A percentile compares a stretch with the other conserved stretches of the same genome.
Conservation (phyloP, 2,113 vertebrate genomes). For the Psittacula cyanocephala region DNA sequence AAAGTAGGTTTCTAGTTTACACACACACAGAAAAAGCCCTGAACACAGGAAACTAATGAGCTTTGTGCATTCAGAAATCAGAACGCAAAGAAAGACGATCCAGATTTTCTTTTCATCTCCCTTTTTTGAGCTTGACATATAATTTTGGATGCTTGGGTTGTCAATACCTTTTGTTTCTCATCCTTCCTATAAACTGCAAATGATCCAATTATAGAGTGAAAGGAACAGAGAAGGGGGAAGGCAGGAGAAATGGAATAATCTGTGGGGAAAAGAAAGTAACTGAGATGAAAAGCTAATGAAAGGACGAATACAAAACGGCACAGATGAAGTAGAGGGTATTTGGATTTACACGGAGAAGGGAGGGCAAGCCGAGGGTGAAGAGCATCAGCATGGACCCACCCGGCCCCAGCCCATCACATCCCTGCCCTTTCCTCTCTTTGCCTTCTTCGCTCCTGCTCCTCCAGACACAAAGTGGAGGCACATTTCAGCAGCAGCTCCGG, state of each 20-base stretch:
- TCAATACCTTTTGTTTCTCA: constrained; percentile 43
- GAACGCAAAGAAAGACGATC: constrained; percentile 1
- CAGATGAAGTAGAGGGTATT: fast-evolving
- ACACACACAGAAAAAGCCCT: not conserved
- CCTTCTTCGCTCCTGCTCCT: fast-evolving
- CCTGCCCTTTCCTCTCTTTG: not conserved
- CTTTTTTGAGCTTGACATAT: not conserved
- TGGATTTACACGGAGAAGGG: not conserved
- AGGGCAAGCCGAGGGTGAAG: not conserved
- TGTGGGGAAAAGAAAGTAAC: not conserved
- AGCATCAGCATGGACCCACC: fast-evolving
- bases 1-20: not conserved
- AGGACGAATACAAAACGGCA: not conserved
- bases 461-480: not conserved
- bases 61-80: not conserved
- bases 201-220: constrained; percentile 27
- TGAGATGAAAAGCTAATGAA: not conserved
- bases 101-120: constrained; percentile 4
- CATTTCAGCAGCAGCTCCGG: not conserved
- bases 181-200: constrained; percentile 4
- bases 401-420: fast-evolving
- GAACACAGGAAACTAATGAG: not conserved
- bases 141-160: constrained; percentile 2
- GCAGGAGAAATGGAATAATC: not conserved
- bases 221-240: not conserved